Evolutionary conservation across 2,888 invertebrate species (phyloP).

Genomic region (Caenorhabditis sinica): DNA sequence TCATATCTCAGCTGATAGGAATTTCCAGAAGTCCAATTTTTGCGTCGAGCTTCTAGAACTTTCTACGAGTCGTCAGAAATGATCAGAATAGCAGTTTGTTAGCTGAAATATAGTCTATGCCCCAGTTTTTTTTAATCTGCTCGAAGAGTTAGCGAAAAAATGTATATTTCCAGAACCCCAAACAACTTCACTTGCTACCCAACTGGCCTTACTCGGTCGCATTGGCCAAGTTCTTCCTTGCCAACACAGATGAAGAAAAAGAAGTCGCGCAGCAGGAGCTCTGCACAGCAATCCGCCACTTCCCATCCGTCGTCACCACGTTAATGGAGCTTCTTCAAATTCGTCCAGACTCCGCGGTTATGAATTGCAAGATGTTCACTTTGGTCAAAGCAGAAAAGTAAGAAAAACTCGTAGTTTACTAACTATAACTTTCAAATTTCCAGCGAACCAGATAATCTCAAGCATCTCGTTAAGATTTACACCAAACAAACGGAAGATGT

Average conservation of each 20-base stretch:
- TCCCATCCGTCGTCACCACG: slow-evolving; percentile 89
- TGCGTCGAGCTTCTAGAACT: no score
- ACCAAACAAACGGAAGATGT: slow-evolving; percentile 88
- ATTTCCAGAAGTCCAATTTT: no score
- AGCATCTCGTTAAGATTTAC: slow-evolving; percentile 89
- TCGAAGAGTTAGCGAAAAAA: not conserved
- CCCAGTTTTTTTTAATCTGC: no score
- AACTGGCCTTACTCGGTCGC: slow-evolving; percentile 92
- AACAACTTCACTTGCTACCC: slow-evolving; percentile 91
- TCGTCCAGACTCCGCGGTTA: slow-evolving; percentile 72
- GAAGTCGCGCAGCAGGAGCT: slow-evolving; percentile 85
- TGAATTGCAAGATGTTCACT: slow-evolving; percentile 70
- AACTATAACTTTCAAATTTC: slow-evolving; percentile 24
- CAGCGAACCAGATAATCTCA: slow-evolving; percentile 86
- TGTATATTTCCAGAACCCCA: slow-evolving; percentile 84
- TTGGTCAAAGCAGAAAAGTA: slow-evolving; percentile 57
- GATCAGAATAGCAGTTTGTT: no score
- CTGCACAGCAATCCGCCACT: slow-evolving; percentile 87
- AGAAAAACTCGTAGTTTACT: not conserved
- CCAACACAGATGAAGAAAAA: slow-evolving; percentile 77
- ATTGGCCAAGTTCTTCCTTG: slow-evolving; percentile 86
- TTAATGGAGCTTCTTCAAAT: slow-evolving; percentile 86
- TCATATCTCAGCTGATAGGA: no score
- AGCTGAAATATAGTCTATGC: no score
- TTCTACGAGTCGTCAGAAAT: no score